Evolutionary conservation across 2,888 invertebrate genomes (phyloP).

Genomic region (Drosophila aldrichi): DNA sequence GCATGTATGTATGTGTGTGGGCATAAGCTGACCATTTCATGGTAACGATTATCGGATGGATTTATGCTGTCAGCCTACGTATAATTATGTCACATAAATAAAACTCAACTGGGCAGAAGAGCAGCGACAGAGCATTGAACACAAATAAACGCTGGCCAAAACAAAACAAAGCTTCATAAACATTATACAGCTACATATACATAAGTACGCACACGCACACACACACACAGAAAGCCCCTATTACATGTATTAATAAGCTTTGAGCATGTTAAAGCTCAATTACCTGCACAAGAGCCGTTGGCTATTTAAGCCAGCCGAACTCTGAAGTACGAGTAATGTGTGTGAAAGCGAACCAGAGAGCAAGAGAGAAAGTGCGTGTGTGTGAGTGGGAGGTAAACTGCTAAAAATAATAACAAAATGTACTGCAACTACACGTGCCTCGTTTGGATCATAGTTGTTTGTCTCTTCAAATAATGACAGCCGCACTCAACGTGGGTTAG

Average conservation of each 20-base stretch:
- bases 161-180: conserved; percentile 52
- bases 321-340: conserved; percentile 24
- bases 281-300: conserved; percentile 55
- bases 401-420: conserved; percentile 39
- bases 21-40: background rate
- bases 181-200: conserved; percentile 16
- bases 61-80: conserved; percentile 40
- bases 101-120: conserved; percentile 47
- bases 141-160: conserved; percentile 41
- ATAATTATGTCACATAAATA: conserved; percentile 59
- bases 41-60: conserved; percentile 40
- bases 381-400: background rate
- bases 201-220: background rate
- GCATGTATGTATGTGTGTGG: conserved; percentile 1
- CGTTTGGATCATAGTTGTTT: conserved; percentile 5
- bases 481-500: conserved; percentile 4
- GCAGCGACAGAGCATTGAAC: conserved; percentile 35
- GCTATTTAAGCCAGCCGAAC: conserved; percentile 47
- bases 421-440: conserved; percentile 31
- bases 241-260: conserved; percentile 66
- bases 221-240: conserved; percentile 22
- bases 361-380: background rate
- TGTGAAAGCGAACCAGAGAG: background rate
- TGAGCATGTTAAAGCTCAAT: conserved; percentile 71
- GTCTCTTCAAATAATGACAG: conserved; percentile 21